Base-by-base conservation (phyloP, 2,113 vertebrate species). In the Perognathus longimembris region DNA sequence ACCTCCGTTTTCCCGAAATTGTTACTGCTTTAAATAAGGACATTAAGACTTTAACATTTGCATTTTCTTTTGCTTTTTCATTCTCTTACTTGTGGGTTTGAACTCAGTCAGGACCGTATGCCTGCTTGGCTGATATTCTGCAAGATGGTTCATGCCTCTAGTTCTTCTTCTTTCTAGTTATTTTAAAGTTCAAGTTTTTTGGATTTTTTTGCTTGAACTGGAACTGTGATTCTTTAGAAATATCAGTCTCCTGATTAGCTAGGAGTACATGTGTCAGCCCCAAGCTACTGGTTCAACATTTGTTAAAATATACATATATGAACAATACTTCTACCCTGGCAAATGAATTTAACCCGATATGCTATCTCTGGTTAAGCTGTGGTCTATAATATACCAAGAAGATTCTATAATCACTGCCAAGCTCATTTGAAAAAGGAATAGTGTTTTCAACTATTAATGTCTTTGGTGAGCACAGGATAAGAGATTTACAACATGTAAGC, bases 251-350 rank as follows among this genome's bases (percentile, higher is more conserved):
- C 50, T 54, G 15, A 54, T 54, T 54, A 54, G 8, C 6, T 12
- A 54, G 50, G 50, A 54, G 14, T 18, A 54, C 50, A 18, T 54
- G 50, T 54, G 50, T 54, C 50, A 54, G 50, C 50, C 50, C 50
- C 50, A 17, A 54, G 1, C 50, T 54, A 54, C 50, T 54, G 50
- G 50, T 18, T 12, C 11, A 54, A 54, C 11, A 15, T 84, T 38
- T 79, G 20, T 57, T 78, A 70, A 92, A 45, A 88, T 90, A 15
- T 32, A 85, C 57, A 79, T 34, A 82, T 59, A 36, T 71, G 8
- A 73, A 2, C 22, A 70, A 32, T 70, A 50, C 18, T 4, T 91
- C 30, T 38, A 26, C 24, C 14, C 20, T 6, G 24, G 28, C 32
- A 66, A 61, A 34, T 3, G 64, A 45, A 18, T 12, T 90, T 77